phyloP scores from a whole-genome alignment of 2,113 vertebrate genomes.

The Plecturocebus donacophilus region DNA sequence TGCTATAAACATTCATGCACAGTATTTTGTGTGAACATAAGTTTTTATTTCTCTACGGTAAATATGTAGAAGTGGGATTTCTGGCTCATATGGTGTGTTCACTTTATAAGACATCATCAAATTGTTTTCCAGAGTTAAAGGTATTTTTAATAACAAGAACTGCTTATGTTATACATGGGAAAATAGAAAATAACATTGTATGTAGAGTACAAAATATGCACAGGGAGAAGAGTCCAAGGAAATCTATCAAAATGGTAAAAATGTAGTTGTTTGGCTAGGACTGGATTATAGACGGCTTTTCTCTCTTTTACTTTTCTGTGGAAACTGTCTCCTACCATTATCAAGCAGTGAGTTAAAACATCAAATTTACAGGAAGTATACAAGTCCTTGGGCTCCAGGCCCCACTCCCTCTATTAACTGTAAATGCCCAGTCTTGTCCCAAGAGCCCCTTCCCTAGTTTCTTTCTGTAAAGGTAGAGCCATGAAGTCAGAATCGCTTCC shows the following conservation, averaged over 20 bases:
- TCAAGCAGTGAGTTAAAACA: neutral
- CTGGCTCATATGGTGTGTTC: neutral
- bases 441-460: neutral
- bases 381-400: neutral
- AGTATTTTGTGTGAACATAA: neutral
- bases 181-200: neutral
- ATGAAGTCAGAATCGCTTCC: neutral
- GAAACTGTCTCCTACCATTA: neutral
- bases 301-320: neutral
- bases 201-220: neutral
- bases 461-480: neutral
- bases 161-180: neutral
- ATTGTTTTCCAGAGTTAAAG: neutral
- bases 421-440: neutral
- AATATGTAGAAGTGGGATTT: neutral
- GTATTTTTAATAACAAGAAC: neutral
- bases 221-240: neutral
- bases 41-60: neutral
- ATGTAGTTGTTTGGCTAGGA: neutral
- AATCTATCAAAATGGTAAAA: neutral
- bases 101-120: neutral
- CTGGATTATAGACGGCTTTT: neutral
- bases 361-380: neutral
- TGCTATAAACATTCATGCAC: neutral
- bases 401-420: neutral